Percentiles rank a stretch among this genome's conserved stretches.
Evolutionary conservation across 2,797 vertebrate genomes (phyloP).

Genomic region (Coranthus polyacanthus): DNA sequence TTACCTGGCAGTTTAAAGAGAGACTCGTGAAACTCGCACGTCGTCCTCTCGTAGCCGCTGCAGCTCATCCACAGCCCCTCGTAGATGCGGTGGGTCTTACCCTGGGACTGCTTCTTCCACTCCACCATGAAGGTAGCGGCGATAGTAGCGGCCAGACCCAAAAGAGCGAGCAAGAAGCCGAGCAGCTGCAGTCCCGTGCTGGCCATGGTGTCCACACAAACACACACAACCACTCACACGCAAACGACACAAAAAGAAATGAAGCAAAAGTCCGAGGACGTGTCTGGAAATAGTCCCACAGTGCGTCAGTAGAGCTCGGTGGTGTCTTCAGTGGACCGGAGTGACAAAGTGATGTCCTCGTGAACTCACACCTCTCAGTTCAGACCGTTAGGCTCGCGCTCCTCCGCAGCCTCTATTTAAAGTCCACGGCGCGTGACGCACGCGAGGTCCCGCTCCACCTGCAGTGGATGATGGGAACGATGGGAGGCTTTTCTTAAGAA

Average conservation of each 20-base stretch:
- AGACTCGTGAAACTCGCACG: slow-evolving; percentile 62
- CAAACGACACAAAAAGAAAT: neutral
- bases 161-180: slow-evolving; percentile 87
- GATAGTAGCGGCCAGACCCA: slow-evolving; percentile 83
- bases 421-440: too few relatives aligned
- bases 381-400: too few relatives aligned
- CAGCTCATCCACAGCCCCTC: slow-evolving; percentile 80
- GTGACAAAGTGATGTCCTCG: too few relatives aligned
- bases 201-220: slow-evolving; percentile 82
- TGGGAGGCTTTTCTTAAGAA: too few relatives aligned
- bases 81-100: slow-evolving; percentile 22
- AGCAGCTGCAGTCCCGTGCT: slow-evolving; percentile 89
- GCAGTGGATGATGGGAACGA: too few relatives aligned
- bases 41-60: slow-evolving; percentile 29
- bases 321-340: too few relatives aligned
- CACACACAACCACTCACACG: neutral
- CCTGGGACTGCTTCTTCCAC: slow-evolving; percentile 71
- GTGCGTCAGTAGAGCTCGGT: too few relatives aligned
- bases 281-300: too few relatives aligned
- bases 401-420: too few relatives aligned
- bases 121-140: slow-evolving; percentile 73
- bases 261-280: neutral
- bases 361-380: too few relatives aligned
- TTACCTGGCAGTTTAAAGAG: slow-evolving; percentile 71
- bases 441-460: too few relatives aligned